Percentiles rank a stretch among this genome's conserved stretches.
phyloP scores from a whole-genome alignment of 2,797 vertebrate genomes.

The Darevskia mixta region DNA sequence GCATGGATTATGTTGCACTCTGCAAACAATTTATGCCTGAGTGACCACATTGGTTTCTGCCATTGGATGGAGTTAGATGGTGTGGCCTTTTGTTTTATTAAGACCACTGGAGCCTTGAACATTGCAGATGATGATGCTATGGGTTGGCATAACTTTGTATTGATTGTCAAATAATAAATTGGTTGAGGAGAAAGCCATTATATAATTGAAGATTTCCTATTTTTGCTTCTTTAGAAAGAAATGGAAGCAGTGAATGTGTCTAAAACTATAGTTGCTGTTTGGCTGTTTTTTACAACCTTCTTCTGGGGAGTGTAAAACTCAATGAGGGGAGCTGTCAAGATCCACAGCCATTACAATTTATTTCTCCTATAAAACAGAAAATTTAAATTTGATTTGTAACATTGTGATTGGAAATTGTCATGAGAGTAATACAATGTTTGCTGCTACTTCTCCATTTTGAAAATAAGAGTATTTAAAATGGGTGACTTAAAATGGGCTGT shows the following conservation, averaged over 20 bases:
- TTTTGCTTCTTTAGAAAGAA: background rate
- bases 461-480: background rate
- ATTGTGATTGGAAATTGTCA: conserved; percentile 22
- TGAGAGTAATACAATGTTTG: background rate
- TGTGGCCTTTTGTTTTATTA: background rate
- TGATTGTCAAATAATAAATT: background rate
- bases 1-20: background rate
- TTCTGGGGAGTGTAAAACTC: background rate
- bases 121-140: background rate
- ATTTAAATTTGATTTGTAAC: conserved; percentile 25
- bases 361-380: background rate
- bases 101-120: background rate
- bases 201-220: background rate
- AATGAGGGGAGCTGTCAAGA: background rate
- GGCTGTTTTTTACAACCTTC: background rate
- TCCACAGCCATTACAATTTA: background rate
- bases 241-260: background rate
- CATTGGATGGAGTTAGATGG: background rate
- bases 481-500: background rate
- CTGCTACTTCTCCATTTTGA: background rate
- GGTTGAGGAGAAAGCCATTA: background rate
- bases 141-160: background rate
- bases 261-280: background rate
- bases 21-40: background rate
- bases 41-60: background rate